Evolutionary conservation across 2,888 invertebrate genomes (phyloP), one percentile per base, ranked within the genome.

Genomic region (Scotopteryx bipunctaria): DNA sequence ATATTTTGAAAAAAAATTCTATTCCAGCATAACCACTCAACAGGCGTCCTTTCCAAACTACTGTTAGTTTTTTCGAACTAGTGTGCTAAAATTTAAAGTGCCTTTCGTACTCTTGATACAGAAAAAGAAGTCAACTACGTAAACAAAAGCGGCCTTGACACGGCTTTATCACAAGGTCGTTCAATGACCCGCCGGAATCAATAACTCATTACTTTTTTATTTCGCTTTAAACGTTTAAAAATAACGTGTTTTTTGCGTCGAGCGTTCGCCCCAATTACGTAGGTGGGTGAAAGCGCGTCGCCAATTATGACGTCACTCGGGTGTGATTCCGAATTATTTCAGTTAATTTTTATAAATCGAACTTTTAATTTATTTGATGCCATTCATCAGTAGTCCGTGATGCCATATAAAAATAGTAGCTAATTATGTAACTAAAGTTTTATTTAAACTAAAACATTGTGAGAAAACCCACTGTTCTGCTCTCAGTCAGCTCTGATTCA

Each of bases 171-270:
- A 57, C 71, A 73, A 71, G 73, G 74, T 61, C 71, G 70, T 57
- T 55, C 75, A 71, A 69, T 72, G 73, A 75, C 76, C 76, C 64
- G 64, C 33, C 57, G 46, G 71, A 78, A 81, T 81, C 81, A 76
- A 81, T 81, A 81, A 80, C 79, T 81, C 80, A 81, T 81, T 81
- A 81, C 80, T 75, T 80, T 80, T 81, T 81, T 81, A 81, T 80
- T 78, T 78, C 75, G 73, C 76, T 78, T 78, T 51, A 63, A 78
- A 77, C 76, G 71, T 70, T 80, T 78, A 75, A 81, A 81, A 80
- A 80, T 79, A 81, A 73, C 72, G 64, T 71, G 61, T 76, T 78
- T 80, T 81, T 81, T 75, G 71, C 70, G 70, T 61, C 40, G 40
- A 46, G 58, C 64, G 61, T 50, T 59, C 61, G 67, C 52, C 62